Conservation (phyloP, 2,113 vertebrate genomes). For the Phycodurus eques region DNA sequence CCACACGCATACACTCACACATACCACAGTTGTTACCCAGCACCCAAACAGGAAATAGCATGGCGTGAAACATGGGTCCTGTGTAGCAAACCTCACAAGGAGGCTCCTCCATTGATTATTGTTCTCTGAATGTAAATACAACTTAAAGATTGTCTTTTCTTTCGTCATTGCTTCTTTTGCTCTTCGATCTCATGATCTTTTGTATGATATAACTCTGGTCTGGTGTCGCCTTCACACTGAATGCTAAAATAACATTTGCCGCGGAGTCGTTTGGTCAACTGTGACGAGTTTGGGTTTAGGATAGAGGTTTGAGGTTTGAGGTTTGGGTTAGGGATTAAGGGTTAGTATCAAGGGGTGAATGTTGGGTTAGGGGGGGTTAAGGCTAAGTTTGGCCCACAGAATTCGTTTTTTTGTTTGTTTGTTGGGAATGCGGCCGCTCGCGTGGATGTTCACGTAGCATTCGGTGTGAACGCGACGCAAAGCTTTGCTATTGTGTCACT, state of each 20-base stretch:
- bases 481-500: slow-evolving; percentile 24
- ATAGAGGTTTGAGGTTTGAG: not conserved
- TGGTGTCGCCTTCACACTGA: slow-evolving; percentile 13
- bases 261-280: not conserved
- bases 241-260: not conserved
- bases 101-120: slow-evolving; percentile 26
- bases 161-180: slow-evolving; percentile 50
- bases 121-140: slow-evolving; percentile 75
- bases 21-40: not conserved
- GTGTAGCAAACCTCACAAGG: slow-evolving; percentile 50
- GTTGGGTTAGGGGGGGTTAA: not conserved
- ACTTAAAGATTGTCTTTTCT: slow-evolving; percentile 61
- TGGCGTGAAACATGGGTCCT: slow-evolving; percentile 15
- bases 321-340: not conserved
- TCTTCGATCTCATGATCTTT: slow-evolving; percentile 21
- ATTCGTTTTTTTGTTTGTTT: not conserved
- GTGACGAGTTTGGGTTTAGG: not conserved
- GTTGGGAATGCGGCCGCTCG: not conserved
- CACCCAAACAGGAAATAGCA: not conserved
- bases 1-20: slow-evolving; percentile 1
- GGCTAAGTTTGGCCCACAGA: no score
- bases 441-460: not conserved
- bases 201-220: slow-evolving; percentile 36
- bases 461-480: not conserved
- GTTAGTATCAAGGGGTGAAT: not conserved